A percentile compares a stretch with the other conserved stretches of the same genome.
Conservation (phyloP, 2,797 vertebrate species). For the Pitangus sulphuratus region DNA sequence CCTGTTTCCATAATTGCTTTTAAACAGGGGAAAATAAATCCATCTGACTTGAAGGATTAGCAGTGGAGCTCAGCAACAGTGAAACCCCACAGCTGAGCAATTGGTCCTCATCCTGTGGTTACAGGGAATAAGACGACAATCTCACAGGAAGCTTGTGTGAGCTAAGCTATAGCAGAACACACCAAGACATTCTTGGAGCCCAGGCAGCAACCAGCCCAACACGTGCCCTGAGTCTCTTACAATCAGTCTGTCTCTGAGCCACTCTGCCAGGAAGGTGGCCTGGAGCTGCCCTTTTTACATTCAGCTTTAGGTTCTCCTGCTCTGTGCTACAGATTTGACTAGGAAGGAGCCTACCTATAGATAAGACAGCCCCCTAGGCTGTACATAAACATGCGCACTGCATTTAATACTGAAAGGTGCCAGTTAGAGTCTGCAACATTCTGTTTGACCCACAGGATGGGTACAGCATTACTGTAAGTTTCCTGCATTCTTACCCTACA, state of each 20-base stretch:
- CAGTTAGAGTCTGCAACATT: background rate
- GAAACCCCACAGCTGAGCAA: background rate
- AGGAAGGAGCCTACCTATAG: background rate
- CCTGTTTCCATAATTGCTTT: conserved; percentile 16
- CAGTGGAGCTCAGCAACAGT: background rate
- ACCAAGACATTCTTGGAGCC: background rate
- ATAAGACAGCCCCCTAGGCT: background rate
- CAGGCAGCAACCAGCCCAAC: background rate
- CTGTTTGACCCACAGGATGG: background rate
- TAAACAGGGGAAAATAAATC: background rate
- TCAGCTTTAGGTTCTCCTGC: conserved; percentile 10
- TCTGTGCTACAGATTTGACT: background rate
- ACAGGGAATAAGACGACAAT: background rate
- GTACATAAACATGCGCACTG: background rate
- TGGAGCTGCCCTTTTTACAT: conserved; percentile 45
- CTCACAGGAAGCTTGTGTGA: background rate
- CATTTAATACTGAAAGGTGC: conserved; percentile 35
- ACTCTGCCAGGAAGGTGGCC: background rate
- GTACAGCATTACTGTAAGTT: background rate
- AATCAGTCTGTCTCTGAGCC: conserved; percentile 36
- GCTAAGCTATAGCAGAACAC: background rate
- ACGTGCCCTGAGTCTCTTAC: background rate
- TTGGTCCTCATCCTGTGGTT: conserved; percentile 26
- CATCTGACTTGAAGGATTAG: background rate
- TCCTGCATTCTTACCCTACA: background rate